Base-by-base conservation (phyloP, 2,113 vertebrate genomes). In the Colaptes auratus region DNA sequence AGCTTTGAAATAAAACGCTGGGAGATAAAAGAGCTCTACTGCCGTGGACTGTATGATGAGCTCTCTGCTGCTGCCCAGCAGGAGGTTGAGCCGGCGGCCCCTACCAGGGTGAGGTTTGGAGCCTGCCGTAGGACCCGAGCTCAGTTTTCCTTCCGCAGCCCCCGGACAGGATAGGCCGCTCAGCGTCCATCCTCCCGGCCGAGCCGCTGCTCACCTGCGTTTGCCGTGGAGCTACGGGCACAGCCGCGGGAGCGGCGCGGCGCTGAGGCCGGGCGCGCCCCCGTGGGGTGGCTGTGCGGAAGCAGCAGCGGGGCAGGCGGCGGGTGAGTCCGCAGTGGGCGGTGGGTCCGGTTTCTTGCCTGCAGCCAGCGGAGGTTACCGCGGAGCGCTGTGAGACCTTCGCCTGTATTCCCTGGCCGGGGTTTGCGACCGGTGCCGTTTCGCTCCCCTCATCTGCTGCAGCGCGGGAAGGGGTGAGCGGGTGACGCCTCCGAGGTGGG, bases 1-100 rank as follows among this genome's bases (percentile, higher is more conserved):
- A 39, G n/a, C 82, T 61, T 12, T 10, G n/a, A 24, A 20, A 21
- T 8, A 4, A 25, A 14, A 2, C 8, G 10, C 50, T 31, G 10
- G 7, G 5, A 6, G 39, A 21, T 10, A 7, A 14, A 35, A 4
- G 28, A 46, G 23, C 58, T 21, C 9, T 25, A 39, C 46, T 35
- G 2, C 3, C 3, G 3, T 1, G 8, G 65, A 1, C 39, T 4
- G 20, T 3, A 2, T 3, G 35, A 1, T 10, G 3, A 42, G 18
- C 44, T 13, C 6, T 33, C 28, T 15, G 36, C n/a, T 4, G 83
- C 18, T 3, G 64, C 36, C 7, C 25, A 9, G 35, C 31, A 9
- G n/a, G 3, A 7, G 39, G 23, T 30, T 13, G 35, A 10, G 11
- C 48, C 3, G 25, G 19, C 52, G 30, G 6, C 39, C 25, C 15